phyloP scores from a whole-genome alignment of 2,113 vertebrate genomes.

The Anguilla japonica region DNA sequence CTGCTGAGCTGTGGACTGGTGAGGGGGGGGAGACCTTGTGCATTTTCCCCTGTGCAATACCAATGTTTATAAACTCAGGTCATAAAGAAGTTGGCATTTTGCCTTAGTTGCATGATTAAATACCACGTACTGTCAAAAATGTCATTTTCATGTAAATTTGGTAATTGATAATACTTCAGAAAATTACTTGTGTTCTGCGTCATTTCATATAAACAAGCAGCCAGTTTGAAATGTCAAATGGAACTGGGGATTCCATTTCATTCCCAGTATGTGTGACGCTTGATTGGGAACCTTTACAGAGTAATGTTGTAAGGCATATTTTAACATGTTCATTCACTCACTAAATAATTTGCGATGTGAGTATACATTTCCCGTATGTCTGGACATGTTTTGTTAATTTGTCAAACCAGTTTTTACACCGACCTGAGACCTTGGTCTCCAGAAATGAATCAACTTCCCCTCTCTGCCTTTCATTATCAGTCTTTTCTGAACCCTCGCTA shows the following conservation, averaged over 20 bases:
- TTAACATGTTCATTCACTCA: neutral
- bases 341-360: neutral
- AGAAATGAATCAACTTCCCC: neutral
- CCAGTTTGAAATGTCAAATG: neutral
- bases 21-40: conserved; percentile 38
- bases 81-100: neutral
- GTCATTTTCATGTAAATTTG: neutral
- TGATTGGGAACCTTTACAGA: neutral
- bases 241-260: neutral
- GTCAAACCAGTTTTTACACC: neutral
- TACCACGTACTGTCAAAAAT: neutral
- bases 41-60: neutral
- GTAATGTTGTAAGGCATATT: neutral
- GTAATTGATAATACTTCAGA: neutral
- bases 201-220: neutral
- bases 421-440: neutral
- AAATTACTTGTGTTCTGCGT: too few relatives aligned
- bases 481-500: neutral
- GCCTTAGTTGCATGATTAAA: neutral
- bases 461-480: neutral
- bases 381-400: neutral
- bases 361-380: neutral
- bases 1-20: conserved; percentile 72
- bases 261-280: neutral
- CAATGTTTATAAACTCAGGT: too few relatives aligned